Evolutionary conservation across 1,140 invertebrate genomes (phyloP).

Genomic region (Brachionus rotundiformis): DNA sequence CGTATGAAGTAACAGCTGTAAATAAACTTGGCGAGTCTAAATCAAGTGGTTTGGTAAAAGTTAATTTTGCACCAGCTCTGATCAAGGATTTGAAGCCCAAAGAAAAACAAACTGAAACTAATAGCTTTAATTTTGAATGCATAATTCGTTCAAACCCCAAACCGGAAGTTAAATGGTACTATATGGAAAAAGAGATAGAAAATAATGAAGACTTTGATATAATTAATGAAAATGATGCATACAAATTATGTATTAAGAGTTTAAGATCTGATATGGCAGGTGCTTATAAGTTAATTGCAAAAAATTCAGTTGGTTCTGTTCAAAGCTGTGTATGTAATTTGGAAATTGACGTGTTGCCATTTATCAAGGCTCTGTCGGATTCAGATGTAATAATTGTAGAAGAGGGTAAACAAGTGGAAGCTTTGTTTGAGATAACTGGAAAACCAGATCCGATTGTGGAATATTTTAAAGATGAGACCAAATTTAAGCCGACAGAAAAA

Average conservation of each 20-base stretch:
- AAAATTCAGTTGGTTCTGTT: constrained; percentile 13
- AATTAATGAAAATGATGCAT: constrained; percentile 55
- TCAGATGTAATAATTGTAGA: not conserved
- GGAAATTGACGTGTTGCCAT: constrained; percentile 9
- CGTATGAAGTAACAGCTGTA: constrained; percentile 92
- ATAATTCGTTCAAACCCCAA: not conserved
- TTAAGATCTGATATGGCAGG: constrained; percentile 57
- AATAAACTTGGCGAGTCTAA: constrained; percentile 94
- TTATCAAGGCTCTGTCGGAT: constrained; percentile 16
- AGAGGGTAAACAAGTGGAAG: not conserved
- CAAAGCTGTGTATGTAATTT: not conserved
- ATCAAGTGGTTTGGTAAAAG: constrained; percentile 90
- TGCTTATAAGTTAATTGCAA: constrained; percentile 54
- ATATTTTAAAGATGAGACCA: constrained; percentile 40
- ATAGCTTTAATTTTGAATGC: constrained; percentile 33
- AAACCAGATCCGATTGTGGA: constrained; percentile 45
- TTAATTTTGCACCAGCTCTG: constrained; percentile 70
- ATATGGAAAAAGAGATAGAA: constrained; percentile 18
- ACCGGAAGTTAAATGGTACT: constrained; percentile 14
- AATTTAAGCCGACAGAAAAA: constrained; percentile 46
- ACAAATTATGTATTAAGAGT: constrained; percentile 58
- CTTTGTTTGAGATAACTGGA: constrained; percentile 29
- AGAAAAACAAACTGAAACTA: constrained; percentile 11
- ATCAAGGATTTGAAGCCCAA: not conserved
- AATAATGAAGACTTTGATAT: not conserved